phyloP scores from a whole-genome alignment of 2,797 vertebrate species.

The Kryptolebias ocellatus region DNA sequence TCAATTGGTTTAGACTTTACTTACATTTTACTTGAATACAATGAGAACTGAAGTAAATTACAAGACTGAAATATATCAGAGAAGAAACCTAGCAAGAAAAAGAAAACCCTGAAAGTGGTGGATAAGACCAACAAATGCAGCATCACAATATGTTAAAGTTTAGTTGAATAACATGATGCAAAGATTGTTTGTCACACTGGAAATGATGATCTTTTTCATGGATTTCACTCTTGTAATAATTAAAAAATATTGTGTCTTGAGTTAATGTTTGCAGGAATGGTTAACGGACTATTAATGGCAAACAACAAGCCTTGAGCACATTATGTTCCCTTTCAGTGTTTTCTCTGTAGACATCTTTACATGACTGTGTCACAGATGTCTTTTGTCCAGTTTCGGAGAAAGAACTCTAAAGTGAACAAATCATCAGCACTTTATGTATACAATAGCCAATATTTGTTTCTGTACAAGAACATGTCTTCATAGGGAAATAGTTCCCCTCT shows the following conservation, averaged over 20 bases:
- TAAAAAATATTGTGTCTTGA: constrained; percentile 27
- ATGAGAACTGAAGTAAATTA: too few relatives aligned
- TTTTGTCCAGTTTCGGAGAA: constrained; percentile 42
- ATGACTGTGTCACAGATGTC: constrained; percentile 22
- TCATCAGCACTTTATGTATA: constrained; percentile 3
- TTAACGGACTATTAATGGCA: constrained; percentile 43
- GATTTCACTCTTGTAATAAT: constrained; percentile 40
- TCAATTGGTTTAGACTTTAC: too few relatives aligned
- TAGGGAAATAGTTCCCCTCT: not conserved
- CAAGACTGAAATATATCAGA: too few relatives aligned
- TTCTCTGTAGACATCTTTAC: constrained; percentile 11
- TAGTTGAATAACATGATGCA: not conserved
- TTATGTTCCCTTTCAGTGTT: constrained; percentile 43
- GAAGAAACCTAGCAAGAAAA: too few relatives aligned
- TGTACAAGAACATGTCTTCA: not conserved
- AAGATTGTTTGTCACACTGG: not conserved
- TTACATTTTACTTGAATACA: too few relatives aligned
- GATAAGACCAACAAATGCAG: too few relatives aligned
- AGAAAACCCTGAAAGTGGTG: too few relatives aligned
- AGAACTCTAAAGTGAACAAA: constrained; percentile 25
- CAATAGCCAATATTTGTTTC: not conserved
- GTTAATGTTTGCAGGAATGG: constrained; percentile 59
- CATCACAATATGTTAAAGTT: not conserved
- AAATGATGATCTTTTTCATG: constrained; percentile 13
- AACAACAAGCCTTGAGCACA: constrained; percentile 32